These are phyloP conservation scores for Tetramorium bicarinatum DNA, from an alignment of 2,888 invertebrate genomes.

Conservation along the genomic window DNA sequence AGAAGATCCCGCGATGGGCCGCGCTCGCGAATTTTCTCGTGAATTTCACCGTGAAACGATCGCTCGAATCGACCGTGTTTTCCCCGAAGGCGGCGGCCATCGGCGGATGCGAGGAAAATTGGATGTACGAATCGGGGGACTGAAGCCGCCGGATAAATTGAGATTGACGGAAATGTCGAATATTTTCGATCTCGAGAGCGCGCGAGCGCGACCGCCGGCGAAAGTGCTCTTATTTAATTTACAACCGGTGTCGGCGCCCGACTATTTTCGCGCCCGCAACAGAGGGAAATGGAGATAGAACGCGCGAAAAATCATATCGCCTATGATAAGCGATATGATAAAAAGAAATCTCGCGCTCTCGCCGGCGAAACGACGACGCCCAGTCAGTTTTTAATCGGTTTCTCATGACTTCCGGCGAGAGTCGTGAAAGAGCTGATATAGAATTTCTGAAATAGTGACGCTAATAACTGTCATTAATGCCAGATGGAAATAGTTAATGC, in stretches of 20 bases:
- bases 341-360: not conserved
- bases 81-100: conserved; percentile 55
- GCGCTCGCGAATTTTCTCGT: conserved; percentile 40
- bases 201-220: conserved; percentile 46
- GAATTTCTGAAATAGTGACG: not conserved
- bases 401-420: not conserved
- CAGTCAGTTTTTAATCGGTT: not conserved
- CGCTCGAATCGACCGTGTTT: conserved; percentile 44
- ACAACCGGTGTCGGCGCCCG: conserved; percentile 36
- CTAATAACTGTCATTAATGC: not conserved
- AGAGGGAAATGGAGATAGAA: not conserved
- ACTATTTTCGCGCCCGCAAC: conserved; percentile 20
- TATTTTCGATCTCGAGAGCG: conserved; percentile 59
- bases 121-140: conserved; percentile 57
- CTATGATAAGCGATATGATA: not conserved
- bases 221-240: conserved; percentile 66
- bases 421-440: not conserved
- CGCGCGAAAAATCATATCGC: conserved; percentile 5
- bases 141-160: conserved; percentile 57
- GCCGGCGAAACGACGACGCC: not conserved
- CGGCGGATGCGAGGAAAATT: conserved; percentile 56
- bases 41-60: conserved; percentile 58
- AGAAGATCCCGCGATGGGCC: conserved; percentile 24
- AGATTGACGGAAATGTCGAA: conserved; percentile 66
- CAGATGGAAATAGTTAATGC: not conserved